Conservation (phyloP, 2,113 vertebrate genomes). For the Chloroceryle aenea region DNA sequence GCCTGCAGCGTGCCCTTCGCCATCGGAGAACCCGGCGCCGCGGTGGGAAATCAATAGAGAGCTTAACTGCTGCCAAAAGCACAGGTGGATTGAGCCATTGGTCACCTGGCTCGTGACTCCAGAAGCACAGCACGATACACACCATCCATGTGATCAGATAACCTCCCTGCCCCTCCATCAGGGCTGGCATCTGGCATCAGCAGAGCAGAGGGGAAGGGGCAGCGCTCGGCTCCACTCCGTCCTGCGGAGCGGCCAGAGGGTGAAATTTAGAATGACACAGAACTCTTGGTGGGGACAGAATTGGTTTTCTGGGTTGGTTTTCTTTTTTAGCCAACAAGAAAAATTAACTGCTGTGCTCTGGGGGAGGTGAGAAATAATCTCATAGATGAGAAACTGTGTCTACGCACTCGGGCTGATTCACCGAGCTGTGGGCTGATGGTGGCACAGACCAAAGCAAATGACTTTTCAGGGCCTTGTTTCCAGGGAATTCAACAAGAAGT, state of each 20-base stretch:
- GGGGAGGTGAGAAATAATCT: background rate
- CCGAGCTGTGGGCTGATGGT: background rate
- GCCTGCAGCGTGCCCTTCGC: background rate
- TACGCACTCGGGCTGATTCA: background rate
- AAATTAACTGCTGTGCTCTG: background rate
- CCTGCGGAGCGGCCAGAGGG: background rate
- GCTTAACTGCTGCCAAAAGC: background rate
- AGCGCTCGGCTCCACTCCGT: accelerated
- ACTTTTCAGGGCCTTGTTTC: background rate
- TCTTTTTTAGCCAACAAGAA: background rate
- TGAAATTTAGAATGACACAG: background rate
- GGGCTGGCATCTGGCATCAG: background rate
- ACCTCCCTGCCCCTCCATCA: background rate
- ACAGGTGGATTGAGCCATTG: accelerated
- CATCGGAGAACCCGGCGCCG: accelerated
- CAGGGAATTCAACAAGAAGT: background rate
- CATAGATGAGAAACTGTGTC: background rate
- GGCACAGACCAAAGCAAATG: background rate
- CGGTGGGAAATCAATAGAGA: background rate
- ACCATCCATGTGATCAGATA: background rate
- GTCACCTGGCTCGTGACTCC: background rate
- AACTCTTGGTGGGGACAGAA: accelerated
- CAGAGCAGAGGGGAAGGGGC: background rate
- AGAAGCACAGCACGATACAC: background rate
- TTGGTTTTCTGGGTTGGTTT: background rate